These are phyloP conservation scores for Lates calcarifer DNA, from an alignment of 2,113 vertebrate genomes.

Conservation along the genomic window DNA sequence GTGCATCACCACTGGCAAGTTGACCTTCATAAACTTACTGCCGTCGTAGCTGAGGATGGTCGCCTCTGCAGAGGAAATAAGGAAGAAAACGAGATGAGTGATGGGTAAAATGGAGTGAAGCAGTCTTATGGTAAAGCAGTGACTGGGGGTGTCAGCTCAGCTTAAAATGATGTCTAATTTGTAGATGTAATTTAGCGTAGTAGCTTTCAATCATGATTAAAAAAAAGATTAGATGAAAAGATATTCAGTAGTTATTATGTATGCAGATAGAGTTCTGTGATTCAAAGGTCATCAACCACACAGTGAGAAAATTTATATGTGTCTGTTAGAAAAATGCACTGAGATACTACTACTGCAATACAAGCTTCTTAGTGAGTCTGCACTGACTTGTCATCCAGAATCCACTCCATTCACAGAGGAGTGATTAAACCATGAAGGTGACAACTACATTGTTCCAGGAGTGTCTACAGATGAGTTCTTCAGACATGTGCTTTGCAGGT, in stretches of 20 bases:
- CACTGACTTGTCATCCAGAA: conserved; percentile 3
- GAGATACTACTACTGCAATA: neutral
- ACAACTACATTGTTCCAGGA: conserved; percentile 4
- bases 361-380: conserved; percentile 6
- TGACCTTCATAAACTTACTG: conserved; percentile 99
- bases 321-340: conserved; percentile 15
- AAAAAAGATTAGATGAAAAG: conserved; percentile 16
- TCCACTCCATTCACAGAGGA: conserved; percentile 22
- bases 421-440: conserved; percentile 29
- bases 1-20: conserved; percentile 97
- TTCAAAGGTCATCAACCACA: conserved; percentile 1
- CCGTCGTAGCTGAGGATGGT: conserved; percentile 97
- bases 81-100: conserved; percentile 1
- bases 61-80: conserved; percentile 86
- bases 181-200: conserved; percentile 26
- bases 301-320: neutral
- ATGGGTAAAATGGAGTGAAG: conserved; percentile 21
- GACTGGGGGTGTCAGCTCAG: conserved; percentile 10
- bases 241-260: conserved; percentile 6
- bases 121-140: conserved; percentile 20
- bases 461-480: conserved; percentile 12
- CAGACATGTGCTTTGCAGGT: conserved; percentile 6
- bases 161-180: conserved; percentile 26
- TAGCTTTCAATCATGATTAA: conserved; percentile 33
- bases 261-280: conserved; percentile 30